Percentiles rank a stretch among this genome's conserved stretches.
Conservation (phyloP, 1,140 invertebrate genomes). For the Drusus annulatus region DNA sequence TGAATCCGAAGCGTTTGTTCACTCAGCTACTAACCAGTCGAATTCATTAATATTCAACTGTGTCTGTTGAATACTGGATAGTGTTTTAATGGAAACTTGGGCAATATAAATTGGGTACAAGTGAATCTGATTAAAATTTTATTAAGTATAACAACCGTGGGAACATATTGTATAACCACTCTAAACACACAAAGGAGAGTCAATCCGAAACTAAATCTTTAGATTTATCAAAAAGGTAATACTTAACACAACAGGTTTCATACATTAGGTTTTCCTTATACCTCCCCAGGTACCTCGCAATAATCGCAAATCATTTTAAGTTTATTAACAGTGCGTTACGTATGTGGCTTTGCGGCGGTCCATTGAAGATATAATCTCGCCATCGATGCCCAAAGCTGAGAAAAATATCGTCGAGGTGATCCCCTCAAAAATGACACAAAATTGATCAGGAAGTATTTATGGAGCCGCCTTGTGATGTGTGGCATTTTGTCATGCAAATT, state of each 20-base stretch:
- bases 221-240: constrained; percentile 1
- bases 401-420: constrained; percentile 12
- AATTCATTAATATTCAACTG: no score
- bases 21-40: no score
- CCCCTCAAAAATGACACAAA: not conserved
- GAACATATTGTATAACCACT: not conserved
- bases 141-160: constrained; percentile 2
- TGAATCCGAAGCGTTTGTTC: no score
- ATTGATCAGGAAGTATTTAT: constrained; percentile 14
- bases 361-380: constrained; percentile 11
- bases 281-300: not conserved
- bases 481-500: constrained; percentile 19
- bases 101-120: no score
- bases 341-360: constrained; percentile 14
- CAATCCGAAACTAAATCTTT: not conserved
- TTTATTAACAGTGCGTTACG: constrained; percentile 11
- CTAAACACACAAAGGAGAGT: not conserved
- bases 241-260: no score
- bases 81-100: no score
- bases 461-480: not conserved
- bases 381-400: constrained; percentile 9
- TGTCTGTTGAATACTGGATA: no score
- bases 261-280: no score
- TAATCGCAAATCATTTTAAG: not conserved
- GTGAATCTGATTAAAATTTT: not conserved